These are phyloP conservation scores for Perdita meconis DNA, from an alignment of 2,888 invertebrate genomes.

Conservation along the genomic window DNA sequence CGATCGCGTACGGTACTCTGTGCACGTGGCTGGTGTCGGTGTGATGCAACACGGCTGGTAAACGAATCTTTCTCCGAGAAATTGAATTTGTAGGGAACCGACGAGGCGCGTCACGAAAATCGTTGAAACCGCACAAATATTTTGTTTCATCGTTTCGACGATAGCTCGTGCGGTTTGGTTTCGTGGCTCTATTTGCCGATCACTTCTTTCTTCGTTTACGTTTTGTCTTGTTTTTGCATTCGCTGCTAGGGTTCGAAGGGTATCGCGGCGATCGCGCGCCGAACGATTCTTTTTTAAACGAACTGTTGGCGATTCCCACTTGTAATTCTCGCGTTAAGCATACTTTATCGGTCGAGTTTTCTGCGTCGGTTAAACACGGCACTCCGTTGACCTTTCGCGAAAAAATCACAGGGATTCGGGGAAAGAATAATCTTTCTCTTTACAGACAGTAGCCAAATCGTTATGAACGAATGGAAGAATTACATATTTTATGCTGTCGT, in stretches of 20 bases:
- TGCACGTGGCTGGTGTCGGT: constrained; percentile 10
- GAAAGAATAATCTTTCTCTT: no score
- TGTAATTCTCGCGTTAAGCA: constrained; percentile 33
- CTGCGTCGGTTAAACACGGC: background rate
- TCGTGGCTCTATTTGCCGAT: constrained; percentile 52
- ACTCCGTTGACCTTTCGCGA: background rate
- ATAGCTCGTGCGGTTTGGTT: constrained; percentile 46
- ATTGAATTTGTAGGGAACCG: constrained; percentile 67
- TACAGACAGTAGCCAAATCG: no score
- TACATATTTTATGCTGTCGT: no score
- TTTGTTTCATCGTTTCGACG: constrained; percentile 64
- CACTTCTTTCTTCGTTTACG: constrained; percentile 49
- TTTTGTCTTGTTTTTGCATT: constrained; percentile 7
- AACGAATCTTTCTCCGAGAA: constrained; percentile 66
- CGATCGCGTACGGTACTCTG: background rate
- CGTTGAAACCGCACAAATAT: constrained; percentile 70
- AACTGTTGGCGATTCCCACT: constrained; percentile 20
- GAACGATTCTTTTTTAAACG: constrained; percentile 40
- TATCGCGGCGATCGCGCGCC: constrained; percentile 5
- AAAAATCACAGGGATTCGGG: no score
- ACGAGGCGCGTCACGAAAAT: constrained; percentile 70
- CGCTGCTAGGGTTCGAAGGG: constrained; percentile 27
- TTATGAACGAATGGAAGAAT: no score
- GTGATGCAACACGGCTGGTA: constrained; percentile 58
- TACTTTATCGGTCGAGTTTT: constrained; percentile 23